Conservation (phyloP, 2,113 vertebrate species). For the Gulo gulo region DNA sequence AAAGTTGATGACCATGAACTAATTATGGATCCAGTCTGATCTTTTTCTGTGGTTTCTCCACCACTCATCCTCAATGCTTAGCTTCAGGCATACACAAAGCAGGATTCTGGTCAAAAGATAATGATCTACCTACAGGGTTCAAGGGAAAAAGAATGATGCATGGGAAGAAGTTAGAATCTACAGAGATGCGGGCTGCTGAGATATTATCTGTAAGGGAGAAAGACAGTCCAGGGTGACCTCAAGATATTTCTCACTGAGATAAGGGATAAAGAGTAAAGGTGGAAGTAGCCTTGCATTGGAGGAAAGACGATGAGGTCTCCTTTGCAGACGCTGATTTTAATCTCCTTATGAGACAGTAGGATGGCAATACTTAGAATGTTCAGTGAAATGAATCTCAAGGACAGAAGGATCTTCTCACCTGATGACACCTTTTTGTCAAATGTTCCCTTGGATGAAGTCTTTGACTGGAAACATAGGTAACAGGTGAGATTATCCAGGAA, state of each 20-base stretch:
- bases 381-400: neutral
- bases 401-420: neutral
- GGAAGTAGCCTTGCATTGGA: neutral
- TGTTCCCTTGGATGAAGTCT: neutral
- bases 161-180: neutral
- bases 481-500: neutral
- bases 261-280: neutral
- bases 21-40: neutral
- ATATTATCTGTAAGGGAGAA: neutral
- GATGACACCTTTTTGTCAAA: neutral
- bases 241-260: neutral
- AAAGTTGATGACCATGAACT: neutral
- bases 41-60: neutral
- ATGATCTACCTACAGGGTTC: neutral
- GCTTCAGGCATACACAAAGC: neutral
- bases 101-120: neutral
- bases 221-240: neutral
- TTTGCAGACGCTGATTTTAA: neutral
- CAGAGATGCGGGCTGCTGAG: neutral
- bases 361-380: neutral
- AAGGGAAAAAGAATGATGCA: neutral
- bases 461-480: neutral
- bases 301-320: neutral
- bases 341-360: neutral
- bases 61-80: neutral